Conservation (phyloP, 2,113 vertebrate genomes). For the Siphamia tubifer region DNA sequence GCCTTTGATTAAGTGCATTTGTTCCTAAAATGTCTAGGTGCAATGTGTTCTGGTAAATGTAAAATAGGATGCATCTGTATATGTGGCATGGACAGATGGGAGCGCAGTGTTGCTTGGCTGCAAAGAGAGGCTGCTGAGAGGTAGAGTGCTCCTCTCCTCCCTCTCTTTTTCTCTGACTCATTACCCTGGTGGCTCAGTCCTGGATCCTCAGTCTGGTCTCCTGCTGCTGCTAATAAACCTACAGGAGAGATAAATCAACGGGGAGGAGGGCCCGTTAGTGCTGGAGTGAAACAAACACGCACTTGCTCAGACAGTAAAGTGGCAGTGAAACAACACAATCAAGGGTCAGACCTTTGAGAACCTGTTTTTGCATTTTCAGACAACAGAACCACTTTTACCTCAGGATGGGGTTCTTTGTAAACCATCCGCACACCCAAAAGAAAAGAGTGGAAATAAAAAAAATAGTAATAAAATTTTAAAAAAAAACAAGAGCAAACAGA, state of each 20-base stretch:
- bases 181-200: conserved; percentile 97
- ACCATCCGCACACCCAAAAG: conserved; percentile 66
- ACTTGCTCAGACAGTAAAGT: conserved; percentile 81
- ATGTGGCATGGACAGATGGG: conserved; percentile 65
- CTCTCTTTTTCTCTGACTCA: conserved; percentile 94
- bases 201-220: conserved; percentile 94
- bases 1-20: neutral
- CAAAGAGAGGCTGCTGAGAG: conserved; percentile 88
- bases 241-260: conserved; percentile 99
- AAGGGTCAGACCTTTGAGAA: conserved; percentile 80
- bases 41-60: conserved; percentile 9
- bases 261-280: conserved; percentile 99
- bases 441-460: conserved; percentile 65
- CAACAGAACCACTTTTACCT: conserved; percentile 58
- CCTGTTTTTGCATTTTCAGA: conserved; percentile 71
- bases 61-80: conserved; percentile 53
- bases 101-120: conserved; percentile 69
- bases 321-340: conserved; percentile 78
- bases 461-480: too few relatives aligned
- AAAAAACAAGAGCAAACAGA: conserved; percentile 82
- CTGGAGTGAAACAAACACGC: conserved; percentile 79
- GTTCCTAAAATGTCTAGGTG: neutral
- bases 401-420: conserved; percentile 56
- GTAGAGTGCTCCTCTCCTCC: conserved; percentile 79
- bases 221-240: conserved; percentile 99